These are phyloP conservation scores for Dysdera silvatica DNA, from an alignment of 1,140 invertebrate genomes.

Conservation along the genomic window DNA sequence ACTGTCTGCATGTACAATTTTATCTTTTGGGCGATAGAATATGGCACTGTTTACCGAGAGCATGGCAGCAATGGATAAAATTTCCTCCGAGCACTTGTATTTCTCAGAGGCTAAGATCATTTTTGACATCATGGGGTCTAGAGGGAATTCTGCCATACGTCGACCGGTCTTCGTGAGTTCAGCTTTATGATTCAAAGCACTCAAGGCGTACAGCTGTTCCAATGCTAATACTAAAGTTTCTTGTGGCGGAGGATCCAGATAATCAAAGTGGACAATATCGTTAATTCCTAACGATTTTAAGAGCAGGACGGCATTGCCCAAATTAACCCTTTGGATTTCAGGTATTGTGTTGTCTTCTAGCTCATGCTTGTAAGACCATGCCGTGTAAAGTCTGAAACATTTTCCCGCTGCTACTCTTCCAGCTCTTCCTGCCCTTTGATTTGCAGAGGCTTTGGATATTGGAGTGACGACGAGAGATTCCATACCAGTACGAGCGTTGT, in stretches of 20 bases:
- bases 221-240: constrained; percentile 84
- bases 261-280: constrained; percentile 97
- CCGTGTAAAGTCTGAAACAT: constrained; percentile 89
- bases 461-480: constrained; percentile 96
- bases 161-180: constrained; percentile 93
- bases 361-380: constrained; percentile 75
- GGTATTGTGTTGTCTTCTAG: constrained; percentile 96
- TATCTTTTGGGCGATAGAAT: constrained; percentile 98
- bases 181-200: constrained; percentile 95
- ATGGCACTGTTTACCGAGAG: constrained; percentile 53
- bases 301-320: constrained; percentile 93
- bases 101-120: constrained; percentile 97
- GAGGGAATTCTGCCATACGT: constrained; percentile 97
- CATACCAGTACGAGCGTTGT: constrained; percentile 96
- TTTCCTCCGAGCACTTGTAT: constrained; percentile 93
- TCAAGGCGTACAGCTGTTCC: constrained; percentile 94
- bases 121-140: constrained; percentile 98
- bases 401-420: constrained; percentile 91
- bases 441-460: constrained; percentile 83
- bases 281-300: constrained; percentile 96
- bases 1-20: constrained; percentile 92
- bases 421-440: constrained; percentile 85
- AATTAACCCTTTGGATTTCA: constrained; percentile 95
- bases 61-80: constrained; percentile 93
- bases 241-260: constrained; percentile 94